Percentiles rank a stretch among this genome's conserved stretches.
Evolutionary conservation across 2,888 invertebrate species (phyloP).

Genomic region (Automeris io): DNA sequence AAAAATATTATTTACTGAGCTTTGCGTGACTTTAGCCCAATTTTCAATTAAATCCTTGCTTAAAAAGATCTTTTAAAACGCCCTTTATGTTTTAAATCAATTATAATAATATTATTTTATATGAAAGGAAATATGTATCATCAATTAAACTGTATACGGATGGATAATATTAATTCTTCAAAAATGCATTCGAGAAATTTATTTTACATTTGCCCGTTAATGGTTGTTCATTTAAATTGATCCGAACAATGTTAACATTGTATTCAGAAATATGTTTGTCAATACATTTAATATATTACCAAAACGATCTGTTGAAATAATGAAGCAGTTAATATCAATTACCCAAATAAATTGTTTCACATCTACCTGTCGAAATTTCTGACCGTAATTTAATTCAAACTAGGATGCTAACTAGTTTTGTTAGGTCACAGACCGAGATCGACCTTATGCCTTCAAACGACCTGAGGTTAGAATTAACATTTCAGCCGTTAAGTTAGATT

Average conservation of each 20-base stretch:
- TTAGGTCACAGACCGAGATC: not conserved
- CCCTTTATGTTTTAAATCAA: too few species aligned
- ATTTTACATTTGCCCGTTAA: not conserved
- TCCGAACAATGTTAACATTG: not conserved
- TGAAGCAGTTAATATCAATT: too few species aligned
- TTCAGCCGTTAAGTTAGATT: not conserved
- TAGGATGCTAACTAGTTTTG: not conserved
- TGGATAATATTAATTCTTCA: not conserved
- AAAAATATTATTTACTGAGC: too few species aligned
- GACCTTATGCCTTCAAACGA: not conserved
- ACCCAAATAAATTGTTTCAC: too few species aligned
- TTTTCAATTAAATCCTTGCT: too few species aligned
- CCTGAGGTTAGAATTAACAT: slow-evolving; percentile 1
- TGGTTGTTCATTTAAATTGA: not conserved
- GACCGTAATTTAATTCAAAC: not conserved
- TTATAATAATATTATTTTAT: too few species aligned
- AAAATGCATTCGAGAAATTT: not conserved
- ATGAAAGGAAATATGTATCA: too few species aligned
- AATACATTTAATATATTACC: not conserved
- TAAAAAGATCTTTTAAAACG: too few species aligned
- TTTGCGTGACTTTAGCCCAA: too few species aligned
- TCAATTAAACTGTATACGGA: too few species aligned
- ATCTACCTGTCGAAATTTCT: not conserved
- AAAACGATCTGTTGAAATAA: too few species aligned
- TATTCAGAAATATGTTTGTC: not conserved